A percentile compares a stretch with the other conserved stretches of the same genome.
Evolutionary conservation across 2,113 vertebrate genomes (phyloP).

Genomic region (Scartelaos histophorus): DNA sequence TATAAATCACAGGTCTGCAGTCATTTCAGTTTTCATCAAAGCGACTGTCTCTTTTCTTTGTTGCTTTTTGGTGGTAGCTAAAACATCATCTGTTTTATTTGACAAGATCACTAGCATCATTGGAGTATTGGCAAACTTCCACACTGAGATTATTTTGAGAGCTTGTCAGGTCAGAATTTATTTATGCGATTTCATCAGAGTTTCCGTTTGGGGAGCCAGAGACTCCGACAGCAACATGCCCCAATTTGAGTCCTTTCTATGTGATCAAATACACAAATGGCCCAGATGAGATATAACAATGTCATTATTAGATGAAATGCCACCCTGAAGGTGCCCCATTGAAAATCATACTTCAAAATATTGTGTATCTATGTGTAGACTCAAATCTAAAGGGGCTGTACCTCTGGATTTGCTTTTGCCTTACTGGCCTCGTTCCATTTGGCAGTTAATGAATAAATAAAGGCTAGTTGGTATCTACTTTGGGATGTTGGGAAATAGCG

Average conservation of each 20-base stretch:
- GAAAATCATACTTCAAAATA: slow-evolving; percentile 13
- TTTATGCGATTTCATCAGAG: slow-evolving; percentile 15
- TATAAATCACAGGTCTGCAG: slow-evolving; percentile 3
- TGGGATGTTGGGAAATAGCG: slow-evolving; percentile 31
- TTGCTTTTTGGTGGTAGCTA: neutral
- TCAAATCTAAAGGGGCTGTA: slow-evolving; percentile 64
- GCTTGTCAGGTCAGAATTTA: slow-evolving; percentile 18
- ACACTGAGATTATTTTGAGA: neutral
- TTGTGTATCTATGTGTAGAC: slow-evolving; percentile 16
- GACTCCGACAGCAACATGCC: neutral
- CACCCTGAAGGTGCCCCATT: slow-evolving; percentile 20
- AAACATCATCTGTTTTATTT: slow-evolving; percentile 20
- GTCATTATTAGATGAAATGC: slow-evolving; percentile 24
- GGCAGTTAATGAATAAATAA: slow-evolving; percentile 75
- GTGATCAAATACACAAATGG: slow-evolving; percentile 7
- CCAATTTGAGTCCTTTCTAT: slow-evolving; percentile 8
- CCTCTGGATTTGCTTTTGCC: slow-evolving; percentile 33
- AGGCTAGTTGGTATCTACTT: slow-evolving; percentile 51
- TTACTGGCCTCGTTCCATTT: slow-evolving; percentile 64
- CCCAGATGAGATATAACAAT: slow-evolving; percentile 6
- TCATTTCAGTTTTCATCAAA: neutral
- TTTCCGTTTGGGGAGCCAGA: slow-evolving; percentile 13
- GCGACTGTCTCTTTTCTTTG: neutral
- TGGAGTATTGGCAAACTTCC: slow-evolving; percentile 20
- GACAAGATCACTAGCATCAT: slow-evolving; percentile 19